Conservation (phyloP, 2,113 vertebrate genomes). For the Nesoenas mayeri region DNA sequence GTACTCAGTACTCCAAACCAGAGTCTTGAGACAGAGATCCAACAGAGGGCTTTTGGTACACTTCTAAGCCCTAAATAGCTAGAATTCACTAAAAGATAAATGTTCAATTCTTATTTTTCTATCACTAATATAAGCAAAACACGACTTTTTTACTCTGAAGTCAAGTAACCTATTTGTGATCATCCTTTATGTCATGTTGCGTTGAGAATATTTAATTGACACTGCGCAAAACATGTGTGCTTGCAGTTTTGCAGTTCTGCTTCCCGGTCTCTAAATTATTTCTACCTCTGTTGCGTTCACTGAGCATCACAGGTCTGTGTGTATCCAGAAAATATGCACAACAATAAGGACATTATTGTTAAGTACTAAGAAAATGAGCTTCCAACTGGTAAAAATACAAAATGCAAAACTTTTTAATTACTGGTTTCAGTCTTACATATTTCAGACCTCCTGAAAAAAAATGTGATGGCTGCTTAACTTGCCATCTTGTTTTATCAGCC, state of each 20-base stretch:
- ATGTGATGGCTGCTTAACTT: background rate
- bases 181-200: background rate
- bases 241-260: background rate
- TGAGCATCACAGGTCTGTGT: background rate
- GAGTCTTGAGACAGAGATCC: background rate
- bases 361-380: background rate
- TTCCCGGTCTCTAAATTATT: background rate
- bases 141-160: background rate
- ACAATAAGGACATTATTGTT: background rate
- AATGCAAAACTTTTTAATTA: background rate
- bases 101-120: background rate
- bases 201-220: background rate
- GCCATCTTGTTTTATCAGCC: background rate
- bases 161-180: background rate
- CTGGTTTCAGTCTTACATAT: background rate
- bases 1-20: background rate
- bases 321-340: background rate
- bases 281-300: background rate
- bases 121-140: background rate
- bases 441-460: background rate
- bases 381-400: background rate
- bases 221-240: background rate
- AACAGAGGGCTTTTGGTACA: background rate
- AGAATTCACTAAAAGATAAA: background rate
- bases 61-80: background rate